These are phyloP conservation scores for Scolopax bukidnonensis DNA, from an alignment of 2,797 vertebrate genomes.

Conservation along the genomic window DNA sequence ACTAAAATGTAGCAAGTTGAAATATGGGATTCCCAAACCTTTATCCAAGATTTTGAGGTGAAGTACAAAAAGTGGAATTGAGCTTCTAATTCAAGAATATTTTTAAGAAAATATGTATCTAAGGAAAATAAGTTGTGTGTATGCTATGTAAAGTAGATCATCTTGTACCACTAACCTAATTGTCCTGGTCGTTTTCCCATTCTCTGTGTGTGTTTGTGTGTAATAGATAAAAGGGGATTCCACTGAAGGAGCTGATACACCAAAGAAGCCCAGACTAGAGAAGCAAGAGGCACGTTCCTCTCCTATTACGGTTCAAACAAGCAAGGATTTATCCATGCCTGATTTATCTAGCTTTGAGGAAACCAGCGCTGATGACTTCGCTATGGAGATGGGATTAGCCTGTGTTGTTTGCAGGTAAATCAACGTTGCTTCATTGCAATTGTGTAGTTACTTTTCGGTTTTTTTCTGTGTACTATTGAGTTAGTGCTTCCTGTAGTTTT, in stretches of 20 bases:
- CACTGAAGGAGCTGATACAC: constrained; percentile 83
- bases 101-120: not conserved
- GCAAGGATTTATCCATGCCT: constrained; percentile 89
- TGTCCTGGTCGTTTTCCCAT: not conserved
- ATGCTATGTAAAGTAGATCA: not conserved
- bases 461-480: not conserved
- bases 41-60: not conserved
- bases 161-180: not conserved
- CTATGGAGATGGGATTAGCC: constrained; percentile 98
- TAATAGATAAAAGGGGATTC: constrained; percentile 86
- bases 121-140: not conserved
- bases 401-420: constrained; percentile 95
- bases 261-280: constrained; percentile 92
- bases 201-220: not conserved
- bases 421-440: not conserved
- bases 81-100: not conserved
- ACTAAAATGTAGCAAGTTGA: not conserved
- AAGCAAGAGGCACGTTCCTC: constrained; percentile 90
- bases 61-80: not conserved
- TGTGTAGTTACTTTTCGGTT: not conserved
- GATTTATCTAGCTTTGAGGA: constrained; percentile 94
- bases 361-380: constrained; percentile 97
- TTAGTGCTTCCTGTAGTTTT: not conserved
- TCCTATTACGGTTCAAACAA: constrained; percentile 89
- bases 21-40: not conserved